Percentiles rank a stretch among this genome's conserved stretches.
Conservation (phyloP, 2,888 invertebrate species). For the Galeruca laticollis region DNA sequence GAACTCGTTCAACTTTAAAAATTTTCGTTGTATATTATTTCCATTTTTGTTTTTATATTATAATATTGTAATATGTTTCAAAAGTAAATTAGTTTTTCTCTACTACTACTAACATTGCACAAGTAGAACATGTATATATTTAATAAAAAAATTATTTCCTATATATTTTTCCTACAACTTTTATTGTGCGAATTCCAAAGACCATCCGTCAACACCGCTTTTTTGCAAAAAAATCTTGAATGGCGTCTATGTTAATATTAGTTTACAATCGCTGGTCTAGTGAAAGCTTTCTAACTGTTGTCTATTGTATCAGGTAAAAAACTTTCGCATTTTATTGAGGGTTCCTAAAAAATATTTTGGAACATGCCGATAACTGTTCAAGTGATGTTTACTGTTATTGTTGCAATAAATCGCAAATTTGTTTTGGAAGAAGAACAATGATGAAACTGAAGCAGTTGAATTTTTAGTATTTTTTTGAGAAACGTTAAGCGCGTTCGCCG, state of each 20-base stretch:
- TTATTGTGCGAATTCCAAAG: no score
- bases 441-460: neutral
- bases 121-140: no score
- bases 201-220: neutral
- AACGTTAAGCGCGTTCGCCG: neutral
- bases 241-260: constrained; percentile 17
- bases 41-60: no score
- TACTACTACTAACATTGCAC: no score
- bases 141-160: no score
- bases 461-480: constrained; percentile 9
- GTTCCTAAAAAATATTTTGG: constrained; percentile 14
- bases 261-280: constrained; percentile 13
- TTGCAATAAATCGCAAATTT: constrained; percentile 44
- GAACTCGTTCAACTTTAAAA: no score
- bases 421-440: constrained; percentile 25
- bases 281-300: constrained; percentile 21
- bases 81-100: no score
- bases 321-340: constrained; percentile 24
- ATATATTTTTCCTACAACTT: no score
- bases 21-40: no score
- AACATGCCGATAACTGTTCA: constrained; percentile 24
- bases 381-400: constrained; percentile 38
- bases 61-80: no score
- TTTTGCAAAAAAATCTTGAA: neutral
- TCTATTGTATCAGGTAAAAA: constrained; percentile 29